A percentile compares a stretch with the other conserved stretches of the same genome.
Conservation (phyloP, 2,888 invertebrate genomes). For the Idaea dimidiata region DNA sequence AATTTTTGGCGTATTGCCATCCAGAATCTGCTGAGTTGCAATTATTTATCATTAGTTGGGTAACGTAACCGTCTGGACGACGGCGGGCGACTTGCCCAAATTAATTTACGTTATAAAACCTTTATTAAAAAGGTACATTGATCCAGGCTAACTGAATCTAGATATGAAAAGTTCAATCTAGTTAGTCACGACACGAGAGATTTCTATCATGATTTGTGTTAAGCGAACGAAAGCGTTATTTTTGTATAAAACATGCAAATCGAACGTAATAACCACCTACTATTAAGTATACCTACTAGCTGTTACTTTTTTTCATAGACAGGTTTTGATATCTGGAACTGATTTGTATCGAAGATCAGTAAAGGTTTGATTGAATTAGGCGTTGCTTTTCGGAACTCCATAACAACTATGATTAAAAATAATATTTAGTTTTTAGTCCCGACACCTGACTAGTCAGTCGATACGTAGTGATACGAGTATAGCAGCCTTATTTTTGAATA, state of each 20-base stretch:
- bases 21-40: not conserved
- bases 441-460: too few species aligned
- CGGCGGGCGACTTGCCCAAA: not conserved
- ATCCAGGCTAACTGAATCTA: not conserved
- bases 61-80: not conserved
- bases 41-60: not conserved
- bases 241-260: slow-evolving; percentile 29
- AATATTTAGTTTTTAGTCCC: too few species aligned
- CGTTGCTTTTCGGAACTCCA: too few species aligned
- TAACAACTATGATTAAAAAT: too few species aligned
- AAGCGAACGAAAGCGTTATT: slow-evolving; percentile 13
- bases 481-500: too few species aligned
- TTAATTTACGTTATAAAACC: not conserved
- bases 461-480: too few species aligned
- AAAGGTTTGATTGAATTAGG: not conserved
- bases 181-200: slow-evolving; percentile 28
- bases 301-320: not conserved
- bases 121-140: not conserved
- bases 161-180: not conserved
- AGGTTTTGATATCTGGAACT: not conserved
- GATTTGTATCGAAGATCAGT: not conserved
- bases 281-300: not conserved
- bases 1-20: not conserved
- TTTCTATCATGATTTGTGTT: slow-evolving; percentile 20
- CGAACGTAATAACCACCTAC: slow-evolving; percentile 6